Conservation (phyloP, 30 jellyfish, hydroid and myxozoan genomes). For the Aurelia sp. region DNA sequence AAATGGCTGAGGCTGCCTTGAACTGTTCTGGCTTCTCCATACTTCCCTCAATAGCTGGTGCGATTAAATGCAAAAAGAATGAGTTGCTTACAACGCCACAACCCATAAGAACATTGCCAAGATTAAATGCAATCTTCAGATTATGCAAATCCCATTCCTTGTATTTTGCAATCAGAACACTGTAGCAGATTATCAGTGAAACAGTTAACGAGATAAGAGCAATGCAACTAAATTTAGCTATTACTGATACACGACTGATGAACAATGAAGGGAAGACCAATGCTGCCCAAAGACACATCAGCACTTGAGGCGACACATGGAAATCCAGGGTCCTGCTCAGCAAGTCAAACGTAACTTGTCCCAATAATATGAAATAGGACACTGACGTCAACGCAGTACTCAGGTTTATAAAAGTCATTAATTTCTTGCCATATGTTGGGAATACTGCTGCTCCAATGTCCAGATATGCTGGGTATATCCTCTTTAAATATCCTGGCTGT, state of each 20-base stretch:
- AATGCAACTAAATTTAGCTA: slow-evolving; percentile 73
- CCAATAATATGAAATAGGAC: slow-evolving; percentile 51
- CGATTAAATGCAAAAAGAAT: slow-evolving; percentile 50
- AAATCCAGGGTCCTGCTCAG: neutral
- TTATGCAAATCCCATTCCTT: slow-evolving; percentile 49
- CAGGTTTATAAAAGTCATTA: slow-evolving; percentile 49
- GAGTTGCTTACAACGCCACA: slow-evolving; percentile 69
- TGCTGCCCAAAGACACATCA: slow-evolving; percentile 62
- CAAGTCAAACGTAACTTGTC: slow-evolving; percentile 62
- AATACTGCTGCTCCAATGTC: slow-evolving; percentile 73
- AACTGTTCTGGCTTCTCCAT: slow-evolving; percentile 67
- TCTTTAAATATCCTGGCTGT: slow-evolving; percentile 48
- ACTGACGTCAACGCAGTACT: slow-evolving; percentile 72
- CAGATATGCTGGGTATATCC: slow-evolving; percentile 62
- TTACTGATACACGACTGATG: slow-evolving; percentile 69
- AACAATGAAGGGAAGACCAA: slow-evolving; percentile 67
- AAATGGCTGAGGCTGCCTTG: slow-evolving; percentile 8
- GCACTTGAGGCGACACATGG: slow-evolving; percentile 10
- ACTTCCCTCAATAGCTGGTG: slow-evolving; percentile 86
- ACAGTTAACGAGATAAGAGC: slow-evolving; percentile 23
- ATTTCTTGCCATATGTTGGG: slow-evolving; percentile 45
- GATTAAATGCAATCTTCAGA: neutral
- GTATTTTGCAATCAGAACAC: slow-evolving; percentile 12
- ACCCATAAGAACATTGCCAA: slow-evolving; percentile 51
- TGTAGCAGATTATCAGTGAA: slow-evolving; percentile 21